Base-by-base conservation (phyloP, 37 sponge, comb jelly and placozoan species). In the Aphrocallistes beatrix region DNA sequence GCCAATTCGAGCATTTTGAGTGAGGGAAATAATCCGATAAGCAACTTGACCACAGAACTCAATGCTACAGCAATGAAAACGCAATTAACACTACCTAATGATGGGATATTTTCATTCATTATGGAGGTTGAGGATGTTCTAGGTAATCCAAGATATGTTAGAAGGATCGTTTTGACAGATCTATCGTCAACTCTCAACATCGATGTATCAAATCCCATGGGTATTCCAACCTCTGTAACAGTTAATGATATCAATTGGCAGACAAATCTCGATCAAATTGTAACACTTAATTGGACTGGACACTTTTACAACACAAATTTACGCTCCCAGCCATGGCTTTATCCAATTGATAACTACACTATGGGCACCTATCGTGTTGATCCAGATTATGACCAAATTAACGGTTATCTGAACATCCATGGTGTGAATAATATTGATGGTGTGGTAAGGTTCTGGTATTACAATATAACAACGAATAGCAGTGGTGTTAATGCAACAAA, bases 281-380 rank as follows among this genome's bases (percentile, higher is more conserved):
- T 91, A 0, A 34, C 51, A 0, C 81, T 93, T 0, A 39, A 51
- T 82, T 91, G 94, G 30, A 23, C 38, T 6, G 88, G 94, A 0
- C 94, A 93, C 60, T 93, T 93, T 87, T 93, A 87, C 84, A 89
- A 91, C 87, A 86, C 94, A 0, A 81, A 86, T 36, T 85, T 93
- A 0, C 87, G 51, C 8, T 38, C 37, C 28, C 42, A 37, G 36
- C 85, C 89, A 82, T 89, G 86, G 86, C 88, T 93, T 0, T 91
- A 88, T 1, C 91, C 94, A 0, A 88, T 93, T 8, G 84, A 32
- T 23, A 83, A 86, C 69, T 86, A 39, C 69, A 85, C 30, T 83
- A 21, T 40, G 0, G 30, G 37, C 3, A 69, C 47, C 38, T 50
- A 32, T n/a, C n/a, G n/a, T 3, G 51, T 89, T 23, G 83, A 37